Percentiles rank a stretch among this genome's conserved stretches.
phyloP scores from a whole-genome alignment of 2,888 invertebrate genomes.

The Tenthredo livida region DNA sequence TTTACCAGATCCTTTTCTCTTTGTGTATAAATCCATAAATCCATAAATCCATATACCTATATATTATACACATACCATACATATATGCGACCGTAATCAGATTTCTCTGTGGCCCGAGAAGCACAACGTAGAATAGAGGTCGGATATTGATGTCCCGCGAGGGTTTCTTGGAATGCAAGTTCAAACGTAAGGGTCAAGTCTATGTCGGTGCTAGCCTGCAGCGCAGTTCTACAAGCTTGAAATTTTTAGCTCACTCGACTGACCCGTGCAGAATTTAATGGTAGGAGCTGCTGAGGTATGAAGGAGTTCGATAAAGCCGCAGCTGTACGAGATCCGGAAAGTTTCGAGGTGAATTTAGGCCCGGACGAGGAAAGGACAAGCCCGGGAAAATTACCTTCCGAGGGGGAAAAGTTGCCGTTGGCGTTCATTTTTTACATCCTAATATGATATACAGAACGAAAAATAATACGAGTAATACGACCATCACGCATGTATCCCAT shows the following conservation, averaged over 20 bases:
- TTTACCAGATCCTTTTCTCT: background rate
- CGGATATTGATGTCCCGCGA: background rate
- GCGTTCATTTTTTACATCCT: constrained; percentile 5
- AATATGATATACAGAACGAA: background rate
- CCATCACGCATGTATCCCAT: background rate
- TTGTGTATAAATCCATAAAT: background rate
- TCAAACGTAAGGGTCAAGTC: background rate
- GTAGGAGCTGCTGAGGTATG: background rate
- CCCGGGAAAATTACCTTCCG: background rate
- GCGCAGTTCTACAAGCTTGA: background rate
- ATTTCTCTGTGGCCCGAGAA: background rate
- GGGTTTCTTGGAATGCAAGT: background rate
- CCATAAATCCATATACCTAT: no score
- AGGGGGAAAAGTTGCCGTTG: background rate
- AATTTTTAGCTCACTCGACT: constrained; percentile 12
- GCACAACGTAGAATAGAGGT: background rate
- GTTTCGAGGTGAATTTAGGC: constrained; percentile 4
- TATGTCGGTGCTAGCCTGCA: background rate
- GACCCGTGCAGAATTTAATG: constrained; percentile 2
- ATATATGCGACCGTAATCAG: background rate
- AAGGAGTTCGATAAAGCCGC: constrained; percentile 17
- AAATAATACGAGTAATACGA: background rate
- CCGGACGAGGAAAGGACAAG: background rate
- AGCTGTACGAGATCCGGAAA: constrained; percentile 15
- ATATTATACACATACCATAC: no score